Evolutionary conservation across 2,888 invertebrate species (phyloP).

Genomic region (Ischnus inquisitorius): DNA sequence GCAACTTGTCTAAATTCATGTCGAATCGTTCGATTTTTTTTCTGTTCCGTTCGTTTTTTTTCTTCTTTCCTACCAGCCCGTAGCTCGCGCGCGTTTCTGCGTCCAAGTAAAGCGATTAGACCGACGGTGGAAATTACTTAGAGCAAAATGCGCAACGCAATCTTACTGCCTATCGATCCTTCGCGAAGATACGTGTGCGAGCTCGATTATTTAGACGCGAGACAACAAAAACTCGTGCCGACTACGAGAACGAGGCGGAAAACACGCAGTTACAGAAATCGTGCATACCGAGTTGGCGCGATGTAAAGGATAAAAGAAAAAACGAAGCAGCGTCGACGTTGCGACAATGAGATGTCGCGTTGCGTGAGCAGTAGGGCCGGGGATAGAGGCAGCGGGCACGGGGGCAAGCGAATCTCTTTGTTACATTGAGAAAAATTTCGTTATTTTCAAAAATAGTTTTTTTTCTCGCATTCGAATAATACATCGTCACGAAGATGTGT

Average conservation of each 20-base stretch:
- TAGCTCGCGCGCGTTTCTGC: neutral
- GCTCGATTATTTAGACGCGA: neutral
- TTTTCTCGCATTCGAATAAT: neutral
- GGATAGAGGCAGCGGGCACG: slow-evolving; percentile 36
- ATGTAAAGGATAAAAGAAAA: neutral
- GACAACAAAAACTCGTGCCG: neutral
- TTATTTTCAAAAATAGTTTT: neutral
- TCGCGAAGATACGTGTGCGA: neutral
- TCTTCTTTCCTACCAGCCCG: neutral
- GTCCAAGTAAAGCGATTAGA: neutral
- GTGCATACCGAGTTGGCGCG: neutral
- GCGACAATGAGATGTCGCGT: slow-evolving; percentile 27
- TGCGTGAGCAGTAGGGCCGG: slow-evolving; percentile 31
- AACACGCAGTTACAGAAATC: neutral
- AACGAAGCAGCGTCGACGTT: neutral
- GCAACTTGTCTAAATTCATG: slow-evolving; percentile 28
- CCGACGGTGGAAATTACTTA: neutral
- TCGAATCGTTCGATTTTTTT: slow-evolving; percentile 11
- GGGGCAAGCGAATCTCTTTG: slow-evolving; percentile 49
- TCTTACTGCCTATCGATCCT: slow-evolving; percentile 21
- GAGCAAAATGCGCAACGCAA: neutral
- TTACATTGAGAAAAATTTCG: slow-evolving; percentile 10
- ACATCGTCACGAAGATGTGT: neutral
- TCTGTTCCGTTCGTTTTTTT: neutral
- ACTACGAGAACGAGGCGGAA: neutral